A percentile compares a stretch with the other conserved stretches of the same genome.
Conservation (phyloP, 2,888 invertebrate genomes). For the Andrena camellia region DNA sequence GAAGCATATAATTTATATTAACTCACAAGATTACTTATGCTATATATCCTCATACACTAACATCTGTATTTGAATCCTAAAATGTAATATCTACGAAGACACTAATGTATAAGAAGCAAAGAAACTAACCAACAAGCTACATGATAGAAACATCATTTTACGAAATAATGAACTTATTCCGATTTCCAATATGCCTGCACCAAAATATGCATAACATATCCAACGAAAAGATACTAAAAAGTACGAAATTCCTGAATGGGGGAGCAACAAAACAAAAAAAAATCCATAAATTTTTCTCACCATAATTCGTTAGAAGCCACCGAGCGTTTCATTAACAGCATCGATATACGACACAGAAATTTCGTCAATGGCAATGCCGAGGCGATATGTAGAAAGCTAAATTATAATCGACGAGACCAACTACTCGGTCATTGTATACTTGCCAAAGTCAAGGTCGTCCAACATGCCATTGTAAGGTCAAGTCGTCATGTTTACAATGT, state of each 20-base stretch:
- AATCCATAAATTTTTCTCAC: slow-evolving; percentile 5
- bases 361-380: slow-evolving; percentile 14
- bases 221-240: neutral
- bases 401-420: slow-evolving; percentile 30
- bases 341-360: neutral
- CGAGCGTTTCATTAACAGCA: neutral
- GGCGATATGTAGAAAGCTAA: neutral
- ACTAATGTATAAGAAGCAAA: neutral
- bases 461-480: slow-evolving; percentile 72
- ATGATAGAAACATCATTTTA: neutral
- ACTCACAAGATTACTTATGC: neutral
- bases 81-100: neutral
- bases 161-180: neutral
- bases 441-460: slow-evolving; percentile 80
- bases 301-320: neutral
- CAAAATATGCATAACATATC: neutral
- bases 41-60: neutral
- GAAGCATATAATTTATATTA: neutral
- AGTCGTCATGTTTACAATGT: slow-evolving; percentile 60
- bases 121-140: neutral
- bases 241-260: neutral
- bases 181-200: neutral
- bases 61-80: neutral
- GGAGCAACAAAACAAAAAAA: neutral
- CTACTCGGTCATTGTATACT: slow-evolving; percentile 57